Evolutionary conservation across 2,113 vertebrate species (phyloP), one percentile per base, ranked within the genome.

Genomic region (Malaclemys terrapin): DNA sequence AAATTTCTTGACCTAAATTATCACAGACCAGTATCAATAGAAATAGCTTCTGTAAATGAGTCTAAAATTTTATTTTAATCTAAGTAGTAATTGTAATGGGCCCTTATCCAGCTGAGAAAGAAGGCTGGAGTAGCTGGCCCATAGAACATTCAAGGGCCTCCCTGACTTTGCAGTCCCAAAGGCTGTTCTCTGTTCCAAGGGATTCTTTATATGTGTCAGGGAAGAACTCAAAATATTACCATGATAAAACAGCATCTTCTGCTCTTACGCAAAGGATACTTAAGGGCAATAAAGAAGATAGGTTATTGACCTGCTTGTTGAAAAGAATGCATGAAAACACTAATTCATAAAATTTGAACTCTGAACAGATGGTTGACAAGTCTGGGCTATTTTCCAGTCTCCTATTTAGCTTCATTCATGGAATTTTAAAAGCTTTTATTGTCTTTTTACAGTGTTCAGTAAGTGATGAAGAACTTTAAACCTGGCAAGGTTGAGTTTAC

Each of bases 351-450:
- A 0, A 90, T 95, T 83, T 95, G 82, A 96, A 84, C 88, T 94
- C 80, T 94, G 85, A 88, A 56, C 3, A 54, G 2, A 5, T 25
- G 24, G 47, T 72, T 76, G 6, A 78, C 22, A 80, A 84, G 97
- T 93, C 65, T 94, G 79, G 35, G 90, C 50, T 49, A 84, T 92
- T 94, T 90, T 92, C 4, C 52, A 94, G 3, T 91, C 31, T 95
- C 93, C 14, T 4, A 19, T 94, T 49, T 62, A 95, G 78, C 47
- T 96, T 95, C 42, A 94, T 94, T 97, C 81, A 59, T 91, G 62
- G 80, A 90, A 93, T 62, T 96, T 93, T 92, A 94, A 78, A 94
- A 96, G 54, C 19, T 56, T 93, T 96, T 91, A 42, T 80, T 82
- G 89, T 89, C 29, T 91, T 53, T 93, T 84, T 89, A 80, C 22